Evolutionary conservation across 2,888 invertebrate species (phyloP).

Genomic region (Eustalomyia histrio): DNA sequence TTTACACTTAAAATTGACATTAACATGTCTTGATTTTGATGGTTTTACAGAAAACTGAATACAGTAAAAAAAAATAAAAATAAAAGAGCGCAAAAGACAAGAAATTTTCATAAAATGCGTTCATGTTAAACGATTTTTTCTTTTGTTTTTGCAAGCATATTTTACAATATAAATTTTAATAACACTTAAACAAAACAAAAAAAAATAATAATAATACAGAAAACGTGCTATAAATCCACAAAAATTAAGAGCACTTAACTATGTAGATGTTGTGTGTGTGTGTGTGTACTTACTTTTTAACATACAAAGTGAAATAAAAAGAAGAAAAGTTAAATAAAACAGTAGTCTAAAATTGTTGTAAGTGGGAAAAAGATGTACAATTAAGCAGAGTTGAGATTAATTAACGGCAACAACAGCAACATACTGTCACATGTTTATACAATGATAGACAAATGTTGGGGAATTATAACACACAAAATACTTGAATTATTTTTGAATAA

Average conservation of each 20-base stretch:
- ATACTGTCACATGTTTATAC: no score
- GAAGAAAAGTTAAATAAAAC: conserved; percentile 11
- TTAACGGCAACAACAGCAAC: background rate
- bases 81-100: conserved; percentile 32
- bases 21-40: conserved; percentile 58
- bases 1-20: conserved; percentile 61
- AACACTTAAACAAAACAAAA: conserved; percentile 28
- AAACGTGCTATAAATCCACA: conserved; percentile 53
- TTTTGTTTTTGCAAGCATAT: conserved; percentile 45
- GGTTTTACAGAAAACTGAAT: conserved; percentile 39
- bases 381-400: background rate
- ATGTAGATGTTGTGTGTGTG: background rate
- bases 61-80: conserved; percentile 33
- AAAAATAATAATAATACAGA: no score
- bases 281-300: background rate
- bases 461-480: no score
- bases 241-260: conserved; percentile 46
- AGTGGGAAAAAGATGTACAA: background rate
- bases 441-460: no score
- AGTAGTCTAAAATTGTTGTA: background rate
- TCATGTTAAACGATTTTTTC: conserved; percentile 42
- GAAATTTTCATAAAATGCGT: conserved; percentile 51
- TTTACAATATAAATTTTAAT: conserved; percentile 40
- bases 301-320: background rate
- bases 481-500: no score